These are phyloP conservation scores for Alectura lathami DNA, from an alignment of 2,113 vertebrate genomes.

Conservation along the genomic window DNA sequence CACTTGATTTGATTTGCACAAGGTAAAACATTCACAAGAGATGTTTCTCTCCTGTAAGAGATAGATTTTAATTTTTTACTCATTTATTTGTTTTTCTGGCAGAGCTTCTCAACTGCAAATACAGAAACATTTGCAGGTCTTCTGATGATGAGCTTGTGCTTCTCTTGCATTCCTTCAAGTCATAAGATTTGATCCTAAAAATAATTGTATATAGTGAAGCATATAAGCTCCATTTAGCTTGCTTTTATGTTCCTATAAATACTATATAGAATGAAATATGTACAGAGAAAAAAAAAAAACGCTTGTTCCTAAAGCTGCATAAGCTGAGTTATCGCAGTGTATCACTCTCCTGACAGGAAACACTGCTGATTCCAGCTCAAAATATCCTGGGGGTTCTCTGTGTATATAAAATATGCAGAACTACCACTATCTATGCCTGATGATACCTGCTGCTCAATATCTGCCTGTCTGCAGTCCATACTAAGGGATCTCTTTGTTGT, in stretches of 20 bases:
- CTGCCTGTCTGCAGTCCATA: constrained; percentile 5
- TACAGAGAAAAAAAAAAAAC: not conserved
- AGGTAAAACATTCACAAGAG: constrained; percentile 70
- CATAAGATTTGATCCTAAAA: constrained; percentile 13
- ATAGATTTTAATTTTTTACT: constrained; percentile 52
- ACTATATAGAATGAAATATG: not conserved
- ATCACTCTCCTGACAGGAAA: constrained; percentile 30
- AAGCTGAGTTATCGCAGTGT: not conserved
- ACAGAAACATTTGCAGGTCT: constrained; percentile 42
- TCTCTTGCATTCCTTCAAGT: not conserved
- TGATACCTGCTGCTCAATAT: constrained; percentile 25
- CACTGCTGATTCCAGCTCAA: not conserved
- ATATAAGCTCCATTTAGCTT: constrained; percentile 3
- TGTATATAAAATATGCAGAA: constrained; percentile 42
- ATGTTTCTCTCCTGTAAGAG: constrained; percentile 54
- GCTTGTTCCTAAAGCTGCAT: not conserved
- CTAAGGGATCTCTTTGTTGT: constrained; percentile 38
- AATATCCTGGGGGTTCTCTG: constrained; percentile 18
- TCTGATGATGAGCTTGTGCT: not conserved
- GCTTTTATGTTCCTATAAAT: constrained; percentile 11
- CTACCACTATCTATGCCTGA: not conserved
- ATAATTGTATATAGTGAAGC: not conserved
- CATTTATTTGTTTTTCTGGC: not conserved
- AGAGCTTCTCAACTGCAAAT: constrained; percentile 19
- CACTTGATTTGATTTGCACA: constrained; percentile 74